These are phyloP conservation scores for Etheostoma spectabile DNA, from an alignment of 2,113 vertebrate species.

Conservation along the genomic window DNA sequence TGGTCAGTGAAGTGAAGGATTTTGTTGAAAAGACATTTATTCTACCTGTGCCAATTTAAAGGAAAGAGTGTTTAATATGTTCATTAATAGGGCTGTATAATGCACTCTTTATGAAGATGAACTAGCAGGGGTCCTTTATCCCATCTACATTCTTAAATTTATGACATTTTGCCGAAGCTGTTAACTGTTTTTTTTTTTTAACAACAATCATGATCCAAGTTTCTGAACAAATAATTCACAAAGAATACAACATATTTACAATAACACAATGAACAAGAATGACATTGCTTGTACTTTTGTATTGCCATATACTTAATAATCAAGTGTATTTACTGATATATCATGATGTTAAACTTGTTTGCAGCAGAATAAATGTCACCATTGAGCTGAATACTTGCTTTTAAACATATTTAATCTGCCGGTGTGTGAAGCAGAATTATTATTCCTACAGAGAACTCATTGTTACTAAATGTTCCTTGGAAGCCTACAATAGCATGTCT, in stretches of 20 bases:
- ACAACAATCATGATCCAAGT: not conserved
- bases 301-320: conserved; percentile 7
- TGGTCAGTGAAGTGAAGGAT: conserved; percentile 36
- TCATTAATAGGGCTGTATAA: conserved; percentile 20
- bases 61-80: conserved; percentile 27
- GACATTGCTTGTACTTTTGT: not conserved
- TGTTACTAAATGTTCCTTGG: not conserved
- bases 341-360: conserved; percentile 33
- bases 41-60: conserved; percentile 40
- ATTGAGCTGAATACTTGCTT: conserved; percentile 20
- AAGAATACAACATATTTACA: not conserved
- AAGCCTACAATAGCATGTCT: not conserved
- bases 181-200: not conserved
- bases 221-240: conserved; percentile 6
- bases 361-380: conserved; percentile 53
- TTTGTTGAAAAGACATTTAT: conserved; percentile 42
- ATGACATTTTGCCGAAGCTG: not conserved
- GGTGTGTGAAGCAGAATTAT: conserved; percentile 9
- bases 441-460: not conserved
- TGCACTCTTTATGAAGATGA: conserved; percentile 32
- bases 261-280: not conserved
- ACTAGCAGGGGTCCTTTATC: not conserved
- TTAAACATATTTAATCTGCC: not conserved
- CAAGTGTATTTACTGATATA: conserved; percentile 25
- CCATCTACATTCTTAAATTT: not conserved